These are phyloP conservation scores for Neotoma lepida DNA, from an alignment of 2,113 vertebrate species.

Conservation along the genomic window DNA sequence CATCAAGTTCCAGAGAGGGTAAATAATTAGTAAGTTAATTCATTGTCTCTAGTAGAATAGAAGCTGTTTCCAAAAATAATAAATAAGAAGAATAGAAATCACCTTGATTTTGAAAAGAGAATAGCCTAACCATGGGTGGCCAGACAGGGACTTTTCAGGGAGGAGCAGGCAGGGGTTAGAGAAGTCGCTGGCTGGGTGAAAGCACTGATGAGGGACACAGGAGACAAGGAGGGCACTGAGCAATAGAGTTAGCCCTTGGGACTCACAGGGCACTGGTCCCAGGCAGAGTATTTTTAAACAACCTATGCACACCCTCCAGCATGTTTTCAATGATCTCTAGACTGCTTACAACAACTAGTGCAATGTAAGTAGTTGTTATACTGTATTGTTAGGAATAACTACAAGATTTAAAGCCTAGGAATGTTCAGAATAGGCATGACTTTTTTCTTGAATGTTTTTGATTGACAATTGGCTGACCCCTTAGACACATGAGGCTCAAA, in stretches of 20 bases:
- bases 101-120: neutral
- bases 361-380: neutral
- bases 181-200: neutral
- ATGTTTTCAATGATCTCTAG: neutral
- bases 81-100: neutral
- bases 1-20: neutral
- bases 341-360: neutral
- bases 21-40: conserved; percentile 12
- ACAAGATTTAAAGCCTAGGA: neutral
- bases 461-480: neutral
- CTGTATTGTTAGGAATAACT: neutral
- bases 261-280: too few relatives aligned
- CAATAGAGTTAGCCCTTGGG: neutral
- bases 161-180: neutral
- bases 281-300: neutral
- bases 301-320: neutral
- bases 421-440: neutral
- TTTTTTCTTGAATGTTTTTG: neutral
- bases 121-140: neutral
- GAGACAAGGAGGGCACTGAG: neutral
- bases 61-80: neutral
- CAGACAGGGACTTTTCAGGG: neutral
- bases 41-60: neutral
- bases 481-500: neutral
- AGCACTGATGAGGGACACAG: neutral